A percentile compares a stretch with the other conserved stretches of the same genome.
These are phyloP conservation scores for Dryocosmus kuriphilus DNA, from an alignment of 2,888 invertebrate species.

Conservation along the genomic window DNA sequence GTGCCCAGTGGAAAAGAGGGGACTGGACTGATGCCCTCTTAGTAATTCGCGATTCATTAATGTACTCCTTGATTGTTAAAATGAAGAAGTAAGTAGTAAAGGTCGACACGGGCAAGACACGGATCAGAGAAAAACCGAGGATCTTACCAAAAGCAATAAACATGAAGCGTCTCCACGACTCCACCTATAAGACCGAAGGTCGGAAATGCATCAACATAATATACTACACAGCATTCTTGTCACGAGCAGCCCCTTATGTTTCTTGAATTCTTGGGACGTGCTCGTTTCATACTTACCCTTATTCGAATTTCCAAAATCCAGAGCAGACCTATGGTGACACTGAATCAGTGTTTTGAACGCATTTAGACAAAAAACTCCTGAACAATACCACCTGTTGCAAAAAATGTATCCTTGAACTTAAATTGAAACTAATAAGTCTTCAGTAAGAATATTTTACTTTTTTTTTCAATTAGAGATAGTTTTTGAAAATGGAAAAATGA, in stretches of 20 bases:
- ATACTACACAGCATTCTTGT: conserved; percentile 22
- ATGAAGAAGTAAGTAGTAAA: conserved; percentile 1
- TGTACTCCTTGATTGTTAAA: too few species aligned
- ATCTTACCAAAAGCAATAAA: conserved; percentile 24
- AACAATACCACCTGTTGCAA: not conserved
- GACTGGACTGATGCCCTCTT: too few species aligned
- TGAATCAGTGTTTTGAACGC: not conserved
- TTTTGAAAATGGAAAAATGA: too few species aligned
- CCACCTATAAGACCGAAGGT: not conserved
- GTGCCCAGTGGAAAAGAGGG: too few species aligned
- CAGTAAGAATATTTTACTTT: too few species aligned
- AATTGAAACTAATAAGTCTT: not conserved
- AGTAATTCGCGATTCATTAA: too few species aligned
- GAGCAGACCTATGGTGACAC: not conserved
- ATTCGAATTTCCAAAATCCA: not conserved
- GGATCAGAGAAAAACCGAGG: not conserved
- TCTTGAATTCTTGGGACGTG: not conserved
- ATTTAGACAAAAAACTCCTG: not conserved
- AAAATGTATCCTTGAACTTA: not conserved
- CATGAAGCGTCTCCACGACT: not conserved
- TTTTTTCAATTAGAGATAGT: too few species aligned
- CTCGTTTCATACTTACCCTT: not conserved
- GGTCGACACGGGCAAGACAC: conserved; percentile 1
- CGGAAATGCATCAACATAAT: conserved; percentile 6
- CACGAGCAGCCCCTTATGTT: conserved; percentile 15